These are phyloP conservation scores for Apogon hyalosoma DNA, from an alignment of 2,797 vertebrate genomes.

Conservation along the genomic window DNA sequence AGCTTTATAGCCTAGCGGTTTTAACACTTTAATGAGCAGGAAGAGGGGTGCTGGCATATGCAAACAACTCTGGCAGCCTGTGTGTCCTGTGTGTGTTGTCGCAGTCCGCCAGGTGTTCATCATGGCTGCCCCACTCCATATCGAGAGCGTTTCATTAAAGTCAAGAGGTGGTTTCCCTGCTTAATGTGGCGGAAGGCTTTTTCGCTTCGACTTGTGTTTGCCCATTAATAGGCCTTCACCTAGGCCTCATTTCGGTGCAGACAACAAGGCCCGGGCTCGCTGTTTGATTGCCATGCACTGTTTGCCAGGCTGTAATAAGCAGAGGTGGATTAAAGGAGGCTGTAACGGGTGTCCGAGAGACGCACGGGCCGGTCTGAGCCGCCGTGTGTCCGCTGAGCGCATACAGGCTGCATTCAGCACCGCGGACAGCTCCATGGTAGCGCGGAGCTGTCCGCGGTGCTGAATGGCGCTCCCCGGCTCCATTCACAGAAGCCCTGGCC, in stretches of 20 bases:
- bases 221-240: constrained; percentile 37
- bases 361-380: neutral
- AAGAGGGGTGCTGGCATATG: constrained; percentile 38
- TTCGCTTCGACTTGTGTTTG: constrained; percentile 63
- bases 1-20: constrained; percentile 1
- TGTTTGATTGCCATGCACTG: constrained; percentile 12
- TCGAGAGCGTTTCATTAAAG: constrained; percentile 80
- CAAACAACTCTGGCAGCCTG: constrained; percentile 59
- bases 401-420: constrained; percentile 35
- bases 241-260: constrained; percentile 13
- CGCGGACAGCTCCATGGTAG: constrained; percentile 31
- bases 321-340: neutral
- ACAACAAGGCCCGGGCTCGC: constrained; percentile 8
- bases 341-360: constrained; percentile 17
- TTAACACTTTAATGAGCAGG: constrained; percentile 29
- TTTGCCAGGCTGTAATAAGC: constrained; percentile 26
- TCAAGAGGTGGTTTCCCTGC: constrained; percentile 80
- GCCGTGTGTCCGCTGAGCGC: neutral
- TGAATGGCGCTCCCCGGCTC: constrained; percentile 66
- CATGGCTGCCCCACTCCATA: constrained; percentile 71
- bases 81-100: constrained; percentile 50
- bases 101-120: constrained; percentile 80
- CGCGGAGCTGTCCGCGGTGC: constrained; percentile 68
- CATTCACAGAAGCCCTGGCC: constrained; percentile 76
- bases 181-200: constrained; percentile 75